These are phyloP conservation scores for Hanleya hanleyi DNA, from an alignment of 2,888 invertebrate genomes.

Conservation along the genomic window DNA sequence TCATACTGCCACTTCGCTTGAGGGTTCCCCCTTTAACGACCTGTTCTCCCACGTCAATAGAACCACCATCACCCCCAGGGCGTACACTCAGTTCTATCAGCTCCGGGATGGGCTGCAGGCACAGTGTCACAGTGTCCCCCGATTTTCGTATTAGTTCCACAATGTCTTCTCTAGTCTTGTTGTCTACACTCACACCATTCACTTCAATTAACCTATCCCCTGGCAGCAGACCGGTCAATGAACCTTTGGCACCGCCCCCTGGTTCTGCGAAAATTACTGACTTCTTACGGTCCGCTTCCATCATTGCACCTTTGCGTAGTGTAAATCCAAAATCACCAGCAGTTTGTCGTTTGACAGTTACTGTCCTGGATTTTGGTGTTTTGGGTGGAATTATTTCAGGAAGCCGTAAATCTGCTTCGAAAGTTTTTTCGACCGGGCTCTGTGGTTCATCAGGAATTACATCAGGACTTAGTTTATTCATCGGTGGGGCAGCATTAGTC, in stretches of 20 bases:
- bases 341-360: conserved; percentile 81
- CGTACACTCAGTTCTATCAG: conserved; percentile 90
- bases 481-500: conserved; percentile 11
- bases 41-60: conserved; percentile 80
- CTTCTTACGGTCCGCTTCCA: conserved; percentile 78
- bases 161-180: conserved; percentile 89
- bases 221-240: conserved; percentile 89
- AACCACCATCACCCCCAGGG: conserved; percentile 81
- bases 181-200: conserved; percentile 89
- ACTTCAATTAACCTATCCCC: conserved; percentile 95
- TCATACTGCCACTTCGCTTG: conserved; percentile 81
- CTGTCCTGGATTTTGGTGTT: conserved; percentile 78
- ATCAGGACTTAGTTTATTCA: background rate
- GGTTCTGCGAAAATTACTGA: conserved; percentile 94
- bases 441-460: conserved; percentile 8
- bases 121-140: conserved; percentile 78
- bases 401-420: conserved; percentile 64
- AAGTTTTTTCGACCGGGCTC: conserved; percentile 61
- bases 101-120: conserved; percentile 96
- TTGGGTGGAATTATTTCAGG: conserved; percentile 71
- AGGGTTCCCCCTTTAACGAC: conserved; percentile 84
- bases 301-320: conserved; percentile 88
- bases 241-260: conserved; percentile 80
- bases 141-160: conserved; percentile 85
- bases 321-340: conserved; percentile 96